Conservation (phyloP, 2,797 vertebrate genomes). For the Prionace glauca region DNA sequence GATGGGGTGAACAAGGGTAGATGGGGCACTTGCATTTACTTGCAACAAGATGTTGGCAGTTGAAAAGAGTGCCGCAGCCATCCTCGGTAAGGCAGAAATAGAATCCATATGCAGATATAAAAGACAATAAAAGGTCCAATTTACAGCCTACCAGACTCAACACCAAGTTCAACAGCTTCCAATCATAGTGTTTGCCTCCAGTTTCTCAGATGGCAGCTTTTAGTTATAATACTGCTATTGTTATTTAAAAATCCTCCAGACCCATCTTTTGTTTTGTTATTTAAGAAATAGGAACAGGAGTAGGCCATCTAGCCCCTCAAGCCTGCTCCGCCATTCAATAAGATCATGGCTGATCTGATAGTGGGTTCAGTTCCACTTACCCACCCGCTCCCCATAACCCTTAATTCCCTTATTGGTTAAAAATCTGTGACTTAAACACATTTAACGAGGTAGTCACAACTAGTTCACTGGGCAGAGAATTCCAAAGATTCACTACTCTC, state of each 20-base stretch:
- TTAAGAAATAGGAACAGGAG: too few species aligned
- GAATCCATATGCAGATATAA: background rate
- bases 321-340: too few species aligned
- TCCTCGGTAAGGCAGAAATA: background rate
- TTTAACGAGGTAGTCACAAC: too few species aligned
- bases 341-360: too few species aligned
- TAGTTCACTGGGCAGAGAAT: too few species aligned
- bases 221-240: background rate
- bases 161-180: background rate
- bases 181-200: background rate
- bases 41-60: background rate
- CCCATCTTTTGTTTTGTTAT: background rate
- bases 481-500: too few species aligned
- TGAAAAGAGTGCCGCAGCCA: background rate
- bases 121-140: background rate
- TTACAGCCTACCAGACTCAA: background rate
- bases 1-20: background rate
- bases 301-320: too few species aligned
- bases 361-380: too few species aligned
- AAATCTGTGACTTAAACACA: too few species aligned
- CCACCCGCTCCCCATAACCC: too few species aligned
- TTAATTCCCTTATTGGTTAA: too few species aligned
- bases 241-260: background rate
- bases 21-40: background rate
- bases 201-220: background rate